Percentiles rank a stretch among this genome's conserved stretches.
Evolutionary conservation across 2,113 vertebrate genomes (phyloP).

Genomic region (Propithecus coquereli): DNA sequence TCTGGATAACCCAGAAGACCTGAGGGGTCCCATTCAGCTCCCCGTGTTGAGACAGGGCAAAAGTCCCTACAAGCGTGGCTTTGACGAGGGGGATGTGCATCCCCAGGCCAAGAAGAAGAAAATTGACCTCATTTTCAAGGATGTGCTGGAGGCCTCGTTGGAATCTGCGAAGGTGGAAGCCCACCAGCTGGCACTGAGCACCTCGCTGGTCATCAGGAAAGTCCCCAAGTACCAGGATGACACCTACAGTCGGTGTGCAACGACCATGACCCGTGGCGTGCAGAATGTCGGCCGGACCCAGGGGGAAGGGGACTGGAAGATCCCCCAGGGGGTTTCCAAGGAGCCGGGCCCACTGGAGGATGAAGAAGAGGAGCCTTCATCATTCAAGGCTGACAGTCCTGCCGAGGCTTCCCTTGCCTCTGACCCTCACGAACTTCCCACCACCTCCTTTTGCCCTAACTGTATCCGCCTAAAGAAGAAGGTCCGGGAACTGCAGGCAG

Average conservation of each 20-base stretch:
- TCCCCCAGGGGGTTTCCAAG: conserved; percentile 73
- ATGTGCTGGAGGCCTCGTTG: conserved; percentile 92
- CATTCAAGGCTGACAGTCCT: conserved; percentile 88
- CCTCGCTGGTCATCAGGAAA: conserved; percentile 81
- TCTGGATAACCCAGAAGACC: conserved; percentile 83
- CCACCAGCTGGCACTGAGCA: conserved; percentile 81
- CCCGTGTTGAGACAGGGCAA: conserved; percentile 85
- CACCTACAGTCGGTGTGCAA: conserved; percentile 78
- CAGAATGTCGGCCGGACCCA: conserved; percentile 76
- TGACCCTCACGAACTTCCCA: conserved; percentile 85
- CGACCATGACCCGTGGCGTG: conserved; percentile 58
- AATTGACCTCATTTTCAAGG: conserved; percentile 96
- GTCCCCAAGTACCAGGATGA: conserved; percentile 82
- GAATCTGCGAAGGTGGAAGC: conserved; percentile 84
- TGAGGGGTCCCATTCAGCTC: conserved; percentile 82
- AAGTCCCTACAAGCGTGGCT: conserved; percentile 85
- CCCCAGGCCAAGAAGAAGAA: conserved; percentile 95
- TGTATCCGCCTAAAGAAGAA: conserved; percentile 94
- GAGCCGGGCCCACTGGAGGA: conserved; percentile 81
- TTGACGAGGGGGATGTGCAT: conserved; percentile 87
- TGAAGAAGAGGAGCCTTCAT: conserved; percentile 81
- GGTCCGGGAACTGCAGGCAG: conserved; percentile 93
- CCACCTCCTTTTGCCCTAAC: conserved; percentile 96
- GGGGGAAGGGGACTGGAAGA: conserved; percentile 82
- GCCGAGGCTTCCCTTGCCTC: conserved; percentile 82